Evolutionary conservation across 2,113 vertebrate species (phyloP).

Genomic region (Gasterosteus aculeatus): DNA sequence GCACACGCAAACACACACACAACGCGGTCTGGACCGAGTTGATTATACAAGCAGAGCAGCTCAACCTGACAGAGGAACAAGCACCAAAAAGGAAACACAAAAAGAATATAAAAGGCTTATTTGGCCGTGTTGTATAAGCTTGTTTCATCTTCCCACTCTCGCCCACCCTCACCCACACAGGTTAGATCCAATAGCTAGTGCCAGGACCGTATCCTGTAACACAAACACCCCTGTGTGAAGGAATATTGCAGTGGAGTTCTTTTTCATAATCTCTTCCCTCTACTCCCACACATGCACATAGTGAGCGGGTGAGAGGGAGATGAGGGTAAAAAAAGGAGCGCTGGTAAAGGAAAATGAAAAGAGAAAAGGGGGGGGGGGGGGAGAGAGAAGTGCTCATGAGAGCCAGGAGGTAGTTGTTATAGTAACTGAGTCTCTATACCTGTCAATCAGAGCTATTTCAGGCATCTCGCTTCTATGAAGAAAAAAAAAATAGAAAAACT

Average conservation of each 20-base stretch:
- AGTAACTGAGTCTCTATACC: conserved; percentile 78
- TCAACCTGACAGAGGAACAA: conserved; percentile 60
- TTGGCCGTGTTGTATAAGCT: conserved; percentile 70
- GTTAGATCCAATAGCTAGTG: conserved; percentile 70
- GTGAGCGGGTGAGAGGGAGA: conserved; percentile 56
- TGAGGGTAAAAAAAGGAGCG: conserved; percentile 53
- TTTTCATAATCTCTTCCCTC: conserved; percentile 76
- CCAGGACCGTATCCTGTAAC: conserved; percentile 68
- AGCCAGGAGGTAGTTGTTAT: conserved; percentile 79
- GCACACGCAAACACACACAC: conserved; percentile 7
- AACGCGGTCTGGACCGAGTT: conserved; percentile 45
- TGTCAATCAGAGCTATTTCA: conserved; percentile 79
- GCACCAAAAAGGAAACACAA: conserved; percentile 66
- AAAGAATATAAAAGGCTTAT: conserved; percentile 68
- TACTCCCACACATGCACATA: conserved; percentile 67
- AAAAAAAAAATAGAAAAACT: neutral
- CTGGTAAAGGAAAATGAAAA: conserved; percentile 65
- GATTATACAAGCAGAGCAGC: conserved; percentile 69
- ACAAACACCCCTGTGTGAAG: conserved; percentile 70
- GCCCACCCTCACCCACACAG: conserved; percentile 72
- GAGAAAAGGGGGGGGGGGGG: conserved; percentile 45
- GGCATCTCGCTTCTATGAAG: conserved; percentile 59
- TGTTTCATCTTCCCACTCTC: conserved; percentile 76
- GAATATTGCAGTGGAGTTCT: conserved; percentile 73
- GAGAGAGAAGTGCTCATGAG: conserved; percentile 60